A percentile compares a stretch with the other conserved stretches of the same genome.
phyloP scores from a whole-genome alignment of 2,113 vertebrate genomes.

The Brevimyrus niger region DNA sequence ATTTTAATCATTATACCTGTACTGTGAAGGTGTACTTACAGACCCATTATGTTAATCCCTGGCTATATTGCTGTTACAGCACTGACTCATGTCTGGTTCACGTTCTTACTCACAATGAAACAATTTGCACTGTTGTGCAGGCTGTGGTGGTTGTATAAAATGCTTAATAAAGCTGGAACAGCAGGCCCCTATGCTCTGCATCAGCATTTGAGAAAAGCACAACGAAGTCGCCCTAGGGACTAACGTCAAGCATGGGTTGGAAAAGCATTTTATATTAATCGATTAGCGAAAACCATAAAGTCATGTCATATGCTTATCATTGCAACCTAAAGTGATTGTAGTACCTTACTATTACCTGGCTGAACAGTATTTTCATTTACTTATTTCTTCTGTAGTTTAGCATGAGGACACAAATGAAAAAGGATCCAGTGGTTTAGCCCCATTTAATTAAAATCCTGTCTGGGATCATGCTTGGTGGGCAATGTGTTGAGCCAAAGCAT shows the following conservation, averaged over 20 bases:
- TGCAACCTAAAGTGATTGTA: not conserved
- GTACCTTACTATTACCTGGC: not conserved
- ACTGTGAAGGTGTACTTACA: not conserved
- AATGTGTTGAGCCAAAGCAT: not conserved
- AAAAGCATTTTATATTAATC: not conserved
- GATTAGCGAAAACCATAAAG: slow-evolving; percentile 12
- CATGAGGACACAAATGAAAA: not conserved
- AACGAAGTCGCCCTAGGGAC: not conserved
- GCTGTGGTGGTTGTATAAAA: not conserved
- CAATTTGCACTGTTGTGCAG: not conserved
- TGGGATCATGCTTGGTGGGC: not conserved
- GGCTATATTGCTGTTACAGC: not conserved
- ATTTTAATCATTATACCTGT: not conserved
- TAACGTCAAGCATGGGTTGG: not conserved
- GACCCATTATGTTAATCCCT: not conserved
- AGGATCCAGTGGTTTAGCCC: not conserved
- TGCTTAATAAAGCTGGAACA: not conserved
- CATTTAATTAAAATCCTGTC: not conserved
- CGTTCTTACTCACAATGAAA: not conserved
- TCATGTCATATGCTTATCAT: slow-evolving; percentile 4
- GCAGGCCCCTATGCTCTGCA: not conserved
- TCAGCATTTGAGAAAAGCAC: not conserved
- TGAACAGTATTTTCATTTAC: not conserved
- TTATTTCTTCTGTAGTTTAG: slow-evolving; percentile 10
- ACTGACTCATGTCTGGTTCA: not conserved